Base-by-base conservation (phyloP, 2,113 vertebrate genomes). In the Phalacrocorax pelagicus region DNA sequence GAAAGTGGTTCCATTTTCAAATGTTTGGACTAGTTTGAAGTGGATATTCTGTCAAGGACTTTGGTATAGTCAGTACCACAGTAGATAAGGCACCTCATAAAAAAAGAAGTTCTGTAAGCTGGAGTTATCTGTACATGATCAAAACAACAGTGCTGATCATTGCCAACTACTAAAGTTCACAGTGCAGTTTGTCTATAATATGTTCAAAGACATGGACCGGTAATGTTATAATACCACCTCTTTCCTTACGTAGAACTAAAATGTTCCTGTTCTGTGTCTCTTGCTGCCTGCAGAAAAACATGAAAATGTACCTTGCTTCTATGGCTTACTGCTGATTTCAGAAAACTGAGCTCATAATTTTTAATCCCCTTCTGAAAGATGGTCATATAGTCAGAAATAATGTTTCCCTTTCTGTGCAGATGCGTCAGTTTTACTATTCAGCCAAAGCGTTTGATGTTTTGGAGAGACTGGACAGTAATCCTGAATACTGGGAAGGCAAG, bases 401-500 rank as follows among this genome's bases (percentile, higher is more conserved):
- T 40, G 15, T 86, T 93, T 98, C 26, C 95, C 34, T 96, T 98
- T 97, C 93, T 94, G 23, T 92, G 92, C 97, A 99, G 99, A 99
- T 99, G 99, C 99, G 98, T 59, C 99, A 99, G 97, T 99, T 99
- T 97, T 99, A 99, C 96, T 99, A 99, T 86, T 98, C 99, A 79
- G 99, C 99, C 58, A 99, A 99, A 98, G 99, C 99, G 0, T 99
- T 99, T 95, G 99, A 99, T 96, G 98, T 99, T 58, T 97, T 99
- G 79, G 99, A 99, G 97, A 99, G 98, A 88, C 96, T 99, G 92
- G 99, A 99, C 96, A 99, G 98, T 40, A 99, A 98, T 94, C 99
- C 99, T 14, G 98, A 99, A 92, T 99, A 99, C 88, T 99, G 99
- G 99, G 99, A 99, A 96, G 99, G 99, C 89, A 99, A 99, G 97